These are phyloP conservation scores for Pangasius mekongensis DNA, from an alignment of 2,797 vertebrate genomes.

Conservation along the genomic window DNA sequence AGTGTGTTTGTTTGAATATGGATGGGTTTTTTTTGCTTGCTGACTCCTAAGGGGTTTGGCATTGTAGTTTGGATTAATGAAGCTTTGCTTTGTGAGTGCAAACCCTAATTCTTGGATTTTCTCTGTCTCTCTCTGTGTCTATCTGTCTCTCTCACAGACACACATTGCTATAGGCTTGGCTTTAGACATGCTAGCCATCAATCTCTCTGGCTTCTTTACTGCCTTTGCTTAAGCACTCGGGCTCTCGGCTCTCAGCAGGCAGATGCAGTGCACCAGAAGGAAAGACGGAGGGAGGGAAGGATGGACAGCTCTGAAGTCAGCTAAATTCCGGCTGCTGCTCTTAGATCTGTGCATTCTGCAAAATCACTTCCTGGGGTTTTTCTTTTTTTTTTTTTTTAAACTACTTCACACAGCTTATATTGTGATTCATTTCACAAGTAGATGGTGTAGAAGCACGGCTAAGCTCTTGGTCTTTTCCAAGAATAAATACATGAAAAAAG, in stretches of 20 bases:
- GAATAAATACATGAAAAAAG: neutral
- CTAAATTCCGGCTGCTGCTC: neutral
- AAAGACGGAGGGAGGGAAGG: neutral
- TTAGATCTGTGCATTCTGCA: slow-evolving; percentile 11
- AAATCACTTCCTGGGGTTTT: neutral
- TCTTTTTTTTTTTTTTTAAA: neutral
- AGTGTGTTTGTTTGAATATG: slow-evolving; percentile 70
- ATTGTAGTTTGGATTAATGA: slow-evolving; percentile 62
- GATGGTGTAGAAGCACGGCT: neutral
- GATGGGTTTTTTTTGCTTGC: slow-evolving; percentile 60
- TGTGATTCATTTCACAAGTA: neutral
- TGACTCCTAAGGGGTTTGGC: slow-evolving; percentile 62
- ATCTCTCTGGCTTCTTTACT: slow-evolving; percentile 30
- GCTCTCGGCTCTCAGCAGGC: slow-evolving; percentile 19
- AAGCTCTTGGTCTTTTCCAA: neutral
- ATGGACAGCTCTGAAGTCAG: slow-evolving; percentile 17
- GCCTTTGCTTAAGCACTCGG: slow-evolving; percentile 41
- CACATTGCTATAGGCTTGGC: slow-evolving; percentile 19
- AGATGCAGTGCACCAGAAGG: slow-evolving; percentile 51
- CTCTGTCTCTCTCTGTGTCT: slow-evolving; percentile 44
- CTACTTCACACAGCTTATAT: neutral
- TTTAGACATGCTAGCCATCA: slow-evolving; percentile 30
- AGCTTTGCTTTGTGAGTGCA: slow-evolving; percentile 56
- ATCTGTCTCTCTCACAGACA: slow-evolving; percentile 36
- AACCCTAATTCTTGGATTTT: slow-evolving; percentile 33